Evolutionary conservation across 1,140 invertebrate species (phyloP).

Genomic region (Ostrea edulis): DNA sequence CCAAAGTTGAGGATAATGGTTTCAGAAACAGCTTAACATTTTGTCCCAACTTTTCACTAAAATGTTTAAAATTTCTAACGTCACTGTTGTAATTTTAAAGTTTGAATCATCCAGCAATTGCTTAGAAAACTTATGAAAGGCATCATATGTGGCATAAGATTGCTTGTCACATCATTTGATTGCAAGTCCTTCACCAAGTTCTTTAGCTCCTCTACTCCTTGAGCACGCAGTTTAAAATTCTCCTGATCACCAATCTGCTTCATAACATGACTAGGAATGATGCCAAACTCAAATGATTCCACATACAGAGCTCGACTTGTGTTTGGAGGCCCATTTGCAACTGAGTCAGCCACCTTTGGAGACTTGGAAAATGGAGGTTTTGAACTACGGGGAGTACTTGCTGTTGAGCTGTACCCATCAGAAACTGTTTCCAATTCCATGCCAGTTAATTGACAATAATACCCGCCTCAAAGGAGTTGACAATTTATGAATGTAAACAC

Average conservation of each 20-base stretch:
- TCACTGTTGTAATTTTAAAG: slow-evolving; percentile 83
- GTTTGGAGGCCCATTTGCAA: slow-evolving; percentile 47
- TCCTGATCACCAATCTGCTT: slow-evolving; percentile 77
- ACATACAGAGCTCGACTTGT: slow-evolving; percentile 64
- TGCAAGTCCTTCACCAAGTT: slow-evolving; percentile 69
- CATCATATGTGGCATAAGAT: slow-evolving; percentile 83
- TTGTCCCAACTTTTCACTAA: slow-evolving; percentile 76
- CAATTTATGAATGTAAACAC: slow-evolving; percentile 72
- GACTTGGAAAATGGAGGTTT: slow-evolving; percentile 61
- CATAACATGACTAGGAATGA: slow-evolving; percentile 78
- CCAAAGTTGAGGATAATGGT: slow-evolving; percentile 80
- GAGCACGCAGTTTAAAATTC: slow-evolving; percentile 75
- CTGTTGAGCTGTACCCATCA: slow-evolving; percentile 40
- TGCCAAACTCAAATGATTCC: slow-evolving; percentile 75
- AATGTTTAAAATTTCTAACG: slow-evolving; percentile 81
- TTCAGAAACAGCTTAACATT: slow-evolving; percentile 76
- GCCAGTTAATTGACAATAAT: slow-evolving; percentile 73
- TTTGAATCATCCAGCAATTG: slow-evolving; percentile 82
- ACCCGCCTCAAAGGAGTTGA: slow-evolving; percentile 71
- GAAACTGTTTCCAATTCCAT: slow-evolving; percentile 48
- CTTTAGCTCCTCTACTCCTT: slow-evolving; percentile 78
- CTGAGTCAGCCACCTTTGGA: slow-evolving; percentile 52
- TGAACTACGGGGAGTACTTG: slow-evolving; percentile 53
- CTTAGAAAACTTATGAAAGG: slow-evolving; percentile 84
- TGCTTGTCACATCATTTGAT: slow-evolving; percentile 66